Percentiles rank a stretch among this genome's conserved stretches.
Conservation (phyloP, 2,797 vertebrate species). For the Enteromius trimaculatus region DNA sequence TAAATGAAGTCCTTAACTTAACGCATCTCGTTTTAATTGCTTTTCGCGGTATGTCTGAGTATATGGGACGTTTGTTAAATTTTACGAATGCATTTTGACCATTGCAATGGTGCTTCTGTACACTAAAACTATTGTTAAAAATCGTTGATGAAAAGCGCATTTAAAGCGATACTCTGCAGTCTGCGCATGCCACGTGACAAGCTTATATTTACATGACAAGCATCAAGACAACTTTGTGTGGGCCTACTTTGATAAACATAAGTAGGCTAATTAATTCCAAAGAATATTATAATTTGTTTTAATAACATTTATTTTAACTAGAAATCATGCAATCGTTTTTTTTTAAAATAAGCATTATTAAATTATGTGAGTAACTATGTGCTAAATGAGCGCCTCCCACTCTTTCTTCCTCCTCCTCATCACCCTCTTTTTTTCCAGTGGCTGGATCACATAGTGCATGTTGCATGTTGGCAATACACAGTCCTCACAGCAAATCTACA, state of each 20-base stretch:
- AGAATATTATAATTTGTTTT: not conserved
- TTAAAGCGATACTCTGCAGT: not conserved
- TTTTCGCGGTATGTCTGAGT: not conserved
- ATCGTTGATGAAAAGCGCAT: not conserved
- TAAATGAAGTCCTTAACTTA: not conserved
- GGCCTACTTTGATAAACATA: constrained; percentile 1
- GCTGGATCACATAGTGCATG: constrained; percentile 14
- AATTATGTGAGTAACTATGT: not conserved
- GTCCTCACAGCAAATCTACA: not conserved
- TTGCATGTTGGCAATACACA: not conserved
- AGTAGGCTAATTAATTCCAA: not conserved
- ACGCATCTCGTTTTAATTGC: not conserved
- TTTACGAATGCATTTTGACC: too few relatives aligned
- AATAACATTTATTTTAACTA: not conserved
- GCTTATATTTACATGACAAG: not conserved
- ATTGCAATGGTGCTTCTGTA: not conserved
- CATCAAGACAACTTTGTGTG: constrained; percentile 4
- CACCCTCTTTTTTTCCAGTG: not conserved
- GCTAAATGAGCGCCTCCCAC: constrained; percentile 18
- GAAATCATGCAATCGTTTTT: not conserved
- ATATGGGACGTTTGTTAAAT: not conserved
- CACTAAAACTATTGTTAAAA: not conserved
- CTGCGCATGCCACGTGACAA: constrained; percentile 9
- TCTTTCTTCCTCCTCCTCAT: not conserved
- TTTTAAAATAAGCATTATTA: not conserved